Conservation (phyloP, 2,888 invertebrate species). For the Nemotelus pantherinus region DNA sequence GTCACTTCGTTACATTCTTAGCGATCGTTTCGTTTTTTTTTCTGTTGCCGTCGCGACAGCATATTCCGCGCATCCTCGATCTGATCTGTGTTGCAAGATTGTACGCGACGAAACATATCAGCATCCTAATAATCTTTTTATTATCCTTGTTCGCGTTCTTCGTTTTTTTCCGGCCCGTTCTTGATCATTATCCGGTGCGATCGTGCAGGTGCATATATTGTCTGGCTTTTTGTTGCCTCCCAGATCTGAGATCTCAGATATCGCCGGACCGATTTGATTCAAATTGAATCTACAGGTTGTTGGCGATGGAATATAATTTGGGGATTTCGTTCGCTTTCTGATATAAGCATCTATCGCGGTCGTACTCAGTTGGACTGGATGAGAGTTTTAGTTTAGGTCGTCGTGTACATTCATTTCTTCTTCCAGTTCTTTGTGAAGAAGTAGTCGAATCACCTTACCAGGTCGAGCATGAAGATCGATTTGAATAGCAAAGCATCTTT, state of each 20-base stretch:
- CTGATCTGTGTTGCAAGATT: conserved; percentile 11
- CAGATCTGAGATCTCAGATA: neutral
- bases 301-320: conserved; percentile 38
- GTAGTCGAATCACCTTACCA: conserved; percentile 31
- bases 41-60: neutral
- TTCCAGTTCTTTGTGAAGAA: neutral
- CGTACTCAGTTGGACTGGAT: neutral
- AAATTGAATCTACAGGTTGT: conserved; percentile 42
- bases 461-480: conserved; percentile 9
- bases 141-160: conserved; percentile 38
- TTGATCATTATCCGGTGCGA: conserved; percentile 45
- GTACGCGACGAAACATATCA: conserved; percentile 38
- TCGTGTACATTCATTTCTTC: neutral
- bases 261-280: conserved; percentile 12
- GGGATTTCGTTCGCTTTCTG: conserved; percentile 24
- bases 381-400: too few relatives aligned
- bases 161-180: neutral
- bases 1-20: neutral
- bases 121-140: conserved; percentile 43
- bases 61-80: conserved; percentile 27
- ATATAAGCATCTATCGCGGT: neutral
- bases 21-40: neutral
- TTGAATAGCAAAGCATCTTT: conserved; percentile 30
- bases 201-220: conserved; percentile 50
- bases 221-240: conserved; percentile 45